Evolutionary conservation across 2,113 vertebrate species (phyloP), one percentile per base, ranked within the genome.

Genomic region (Tinamus guttatus): DNA sequence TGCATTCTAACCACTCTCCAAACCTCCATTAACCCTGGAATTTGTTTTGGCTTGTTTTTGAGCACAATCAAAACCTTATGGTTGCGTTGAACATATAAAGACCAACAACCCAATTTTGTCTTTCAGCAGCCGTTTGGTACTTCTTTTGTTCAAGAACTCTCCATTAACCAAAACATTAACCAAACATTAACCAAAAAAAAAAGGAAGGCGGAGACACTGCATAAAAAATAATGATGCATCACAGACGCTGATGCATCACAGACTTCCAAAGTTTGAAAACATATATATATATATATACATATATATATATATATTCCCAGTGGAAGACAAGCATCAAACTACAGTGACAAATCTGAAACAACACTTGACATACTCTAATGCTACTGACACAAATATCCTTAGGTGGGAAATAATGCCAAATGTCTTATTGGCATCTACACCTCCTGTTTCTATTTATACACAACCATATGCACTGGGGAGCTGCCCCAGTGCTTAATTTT

Each of bases 21-120:
- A 58, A 69, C 20, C 68, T 47, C 60, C 15, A 11, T 89, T 75
- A 90, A 81, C 74, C 77, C 58, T 95, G 96, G 93, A 95, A 97
- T 97, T 91, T 82, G n/a, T 36, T 87, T 78, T 94, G 83, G 82
- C 90, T 67, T 93, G 12, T 79, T 87, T 81, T 92, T 60, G 47
- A 63, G 52, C 54, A 75, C 89, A 96, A 96, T 93, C 65, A 92
- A 96, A 97, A 92, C 88, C 84, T 88, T 78, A 87, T 94, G 86
- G 81, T n/a, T 93, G 30, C 49, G 64, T 80, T 89, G 59, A 82
- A 70, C 41, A 28, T 56, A n/a, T 11, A 58, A 47, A 81, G 85
- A 80, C 21, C 73, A 52, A 65, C 5, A 93, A 94, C 65, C 64
- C 64, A 90, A 38, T 63, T 64, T 58, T 81, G 67, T 92, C 56